A percentile compares a stretch with the other conserved stretches of the same genome.
phyloP scores from a whole-genome alignment of 2,797 vertebrate species.

The Nothura maculosa region DNA sequence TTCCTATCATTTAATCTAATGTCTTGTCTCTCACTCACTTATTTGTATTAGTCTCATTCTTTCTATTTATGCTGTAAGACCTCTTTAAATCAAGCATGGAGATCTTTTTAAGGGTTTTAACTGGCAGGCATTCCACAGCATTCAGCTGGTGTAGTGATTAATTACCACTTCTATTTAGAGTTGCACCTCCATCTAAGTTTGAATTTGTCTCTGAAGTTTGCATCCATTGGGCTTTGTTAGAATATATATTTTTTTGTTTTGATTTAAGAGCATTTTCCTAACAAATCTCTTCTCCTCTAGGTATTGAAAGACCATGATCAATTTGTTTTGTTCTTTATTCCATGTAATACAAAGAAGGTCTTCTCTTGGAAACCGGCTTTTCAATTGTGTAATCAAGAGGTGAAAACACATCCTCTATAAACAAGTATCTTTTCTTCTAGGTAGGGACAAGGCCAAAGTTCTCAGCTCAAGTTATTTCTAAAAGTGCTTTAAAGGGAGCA shows the following conservation, averaged over 20 bases:
- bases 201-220: not conserved
- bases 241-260: not conserved
- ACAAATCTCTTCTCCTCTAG: not conserved
- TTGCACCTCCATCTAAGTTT: not conserved
- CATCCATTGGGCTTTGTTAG: not conserved
- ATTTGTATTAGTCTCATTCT: slow-evolving; percentile 36
- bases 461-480: not conserved
- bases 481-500: not conserved
- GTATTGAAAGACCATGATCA: not conserved
- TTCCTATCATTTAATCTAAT: not conserved
- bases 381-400: not conserved
- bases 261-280: not conserved
- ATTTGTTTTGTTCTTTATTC: not conserved
- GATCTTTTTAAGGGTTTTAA: slow-evolving; percentile 19
- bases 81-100: not conserved
- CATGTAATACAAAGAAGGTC: not conserved
- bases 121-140: not conserved
- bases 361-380: not conserved
- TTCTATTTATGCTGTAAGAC: slow-evolving; percentile 16
- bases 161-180: slow-evolving; percentile 20
- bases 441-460: not conserved
- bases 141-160: slow-evolving; percentile 23
- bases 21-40: slow-evolving; percentile 1
- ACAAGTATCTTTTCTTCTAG: not conserved
- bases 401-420: not conserved